phyloP scores from a whole-genome alignment of 1,140 invertebrate genomes.

The Listronotus bonariensis region DNA sequence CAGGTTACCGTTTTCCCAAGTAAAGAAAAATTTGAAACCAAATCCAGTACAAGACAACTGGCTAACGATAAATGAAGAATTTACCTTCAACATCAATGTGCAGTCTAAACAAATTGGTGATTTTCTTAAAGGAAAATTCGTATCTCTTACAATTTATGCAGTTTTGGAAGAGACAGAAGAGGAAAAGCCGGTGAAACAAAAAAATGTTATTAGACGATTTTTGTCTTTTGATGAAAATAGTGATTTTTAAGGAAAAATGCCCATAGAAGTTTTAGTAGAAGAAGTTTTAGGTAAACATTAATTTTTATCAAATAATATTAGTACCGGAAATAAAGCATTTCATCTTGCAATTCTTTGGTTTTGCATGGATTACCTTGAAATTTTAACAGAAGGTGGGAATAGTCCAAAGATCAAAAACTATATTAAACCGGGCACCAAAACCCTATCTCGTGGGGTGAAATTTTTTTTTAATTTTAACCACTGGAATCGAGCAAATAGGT shows the following conservation, averaged over 20 bases:
- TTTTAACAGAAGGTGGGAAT: no score
- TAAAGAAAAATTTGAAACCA: constrained; percentile 73
- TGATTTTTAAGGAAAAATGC: constrained; percentile 29
- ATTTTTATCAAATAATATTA: no score
- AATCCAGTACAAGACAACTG: constrained; percentile 72
- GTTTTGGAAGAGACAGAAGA: constrained; percentile 64
- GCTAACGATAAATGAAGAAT: constrained; percentile 79
- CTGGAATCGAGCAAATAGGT: no score
- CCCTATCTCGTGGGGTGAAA: no score
- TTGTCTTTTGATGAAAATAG: constrained; percentile 42
- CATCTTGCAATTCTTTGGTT: no score
- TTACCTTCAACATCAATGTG: constrained; percentile 65
- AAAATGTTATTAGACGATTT: constrained; percentile 41
- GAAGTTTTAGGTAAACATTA: constrained; percentile 27
- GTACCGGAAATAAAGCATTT: no score
- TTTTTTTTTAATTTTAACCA: no score
- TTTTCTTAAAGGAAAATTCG: constrained; percentile 68
- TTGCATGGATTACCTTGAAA: no score
- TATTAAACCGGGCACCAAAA: no score
- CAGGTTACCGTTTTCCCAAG: constrained; percentile 76
- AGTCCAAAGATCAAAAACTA: no score
- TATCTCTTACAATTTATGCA: constrained; percentile 75
- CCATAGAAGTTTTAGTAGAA: constrained; percentile 21
- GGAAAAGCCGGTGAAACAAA: constrained; percentile 44
- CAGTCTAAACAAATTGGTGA: constrained; percentile 58